A percentile compares a stretch with the other conserved stretches of the same genome.
These are phyloP conservation scores for Neomorphus geoffroyi DNA, from an alignment of 2,797 vertebrate genomes.

Conservation along the genomic window DNA sequence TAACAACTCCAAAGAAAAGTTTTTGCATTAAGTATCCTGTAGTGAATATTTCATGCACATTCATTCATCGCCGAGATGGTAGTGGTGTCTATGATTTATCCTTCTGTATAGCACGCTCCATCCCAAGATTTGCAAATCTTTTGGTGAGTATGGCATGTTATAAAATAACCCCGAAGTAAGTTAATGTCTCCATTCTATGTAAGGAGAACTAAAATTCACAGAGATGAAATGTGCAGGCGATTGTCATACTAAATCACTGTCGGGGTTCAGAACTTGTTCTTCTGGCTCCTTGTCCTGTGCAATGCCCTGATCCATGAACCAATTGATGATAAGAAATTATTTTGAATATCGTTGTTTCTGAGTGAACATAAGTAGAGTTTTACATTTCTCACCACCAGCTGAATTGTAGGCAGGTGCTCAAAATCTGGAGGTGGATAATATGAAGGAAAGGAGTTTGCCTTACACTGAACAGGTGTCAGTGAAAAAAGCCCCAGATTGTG, in stretches of 20 bases:
- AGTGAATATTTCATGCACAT: background rate
- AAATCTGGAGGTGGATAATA: background rate
- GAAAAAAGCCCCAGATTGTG: background rate
- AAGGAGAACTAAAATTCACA: background rate
- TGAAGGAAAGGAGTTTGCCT: background rate
- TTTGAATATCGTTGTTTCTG: background rate
- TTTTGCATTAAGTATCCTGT: background rate
- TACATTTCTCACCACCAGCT: background rate
- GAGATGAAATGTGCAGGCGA: background rate
- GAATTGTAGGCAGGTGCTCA: slow-evolving; percentile 20
- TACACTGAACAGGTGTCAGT: background rate
- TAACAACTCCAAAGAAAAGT: background rate
- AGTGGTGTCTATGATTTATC: background rate
- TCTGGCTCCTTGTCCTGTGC: background rate
- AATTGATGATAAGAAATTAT: background rate
- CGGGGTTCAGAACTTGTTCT: background rate
- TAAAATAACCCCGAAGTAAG: background rate
- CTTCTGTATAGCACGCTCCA: background rate
- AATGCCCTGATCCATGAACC: background rate
- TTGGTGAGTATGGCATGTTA: background rate
- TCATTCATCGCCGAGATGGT: background rate
- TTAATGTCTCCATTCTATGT: background rate
- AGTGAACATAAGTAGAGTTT: background rate
- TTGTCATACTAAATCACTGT: background rate
- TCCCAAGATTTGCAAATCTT: background rate